These are phyloP conservation scores for Acanthosoma haemorrhoidale DNA, from an alignment of 2,888 invertebrate species.

Conservation along the genomic window DNA sequence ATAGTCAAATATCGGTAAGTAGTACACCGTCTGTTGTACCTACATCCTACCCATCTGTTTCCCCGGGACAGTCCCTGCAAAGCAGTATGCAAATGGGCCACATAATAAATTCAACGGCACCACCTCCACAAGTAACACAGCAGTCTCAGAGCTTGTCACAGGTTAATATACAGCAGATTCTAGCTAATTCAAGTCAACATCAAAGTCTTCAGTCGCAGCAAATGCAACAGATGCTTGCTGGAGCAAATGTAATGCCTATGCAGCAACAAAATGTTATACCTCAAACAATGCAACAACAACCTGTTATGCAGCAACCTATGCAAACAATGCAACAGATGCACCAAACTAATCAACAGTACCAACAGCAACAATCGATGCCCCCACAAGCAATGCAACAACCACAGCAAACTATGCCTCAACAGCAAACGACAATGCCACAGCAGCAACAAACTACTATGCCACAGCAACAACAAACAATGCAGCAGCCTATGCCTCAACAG, in stretches of 20 bases:
- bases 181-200: conserved; percentile 42
- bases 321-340: conserved; percentile 25
- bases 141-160: conserved; percentile 42
- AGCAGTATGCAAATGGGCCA: conserved; percentile 38
- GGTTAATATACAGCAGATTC: conserved; percentile 41
- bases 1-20: conserved; percentile 28
- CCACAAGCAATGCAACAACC: conserved; percentile 40
- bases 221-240: conserved; percentile 44
- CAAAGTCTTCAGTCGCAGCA: conserved; percentile 44
- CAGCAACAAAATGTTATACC: conserved; percentile 46
- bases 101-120: conserved; percentile 33
- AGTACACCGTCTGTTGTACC: conserved; percentile 27
- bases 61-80: conserved; percentile 45
- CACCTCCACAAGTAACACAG: conserved; percentile 38
- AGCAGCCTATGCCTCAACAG: conserved; percentile 43
- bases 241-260: conserved; percentile 38
- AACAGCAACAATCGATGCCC: conserved; percentile 30
- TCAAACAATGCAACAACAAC: conserved; percentile 48
- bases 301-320: conserved; percentile 46
- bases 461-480: conserved; percentile 10
- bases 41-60: conserved; percentile 42
- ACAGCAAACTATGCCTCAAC: conserved; percentile 35
- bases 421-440: conserved; percentile 44
- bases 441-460: conserved; percentile 35
- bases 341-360: conserved; percentile 33